Base-by-base conservation (phyloP, 2,113 vertebrate species). In the Galemys pyrenaicus region DNA sequence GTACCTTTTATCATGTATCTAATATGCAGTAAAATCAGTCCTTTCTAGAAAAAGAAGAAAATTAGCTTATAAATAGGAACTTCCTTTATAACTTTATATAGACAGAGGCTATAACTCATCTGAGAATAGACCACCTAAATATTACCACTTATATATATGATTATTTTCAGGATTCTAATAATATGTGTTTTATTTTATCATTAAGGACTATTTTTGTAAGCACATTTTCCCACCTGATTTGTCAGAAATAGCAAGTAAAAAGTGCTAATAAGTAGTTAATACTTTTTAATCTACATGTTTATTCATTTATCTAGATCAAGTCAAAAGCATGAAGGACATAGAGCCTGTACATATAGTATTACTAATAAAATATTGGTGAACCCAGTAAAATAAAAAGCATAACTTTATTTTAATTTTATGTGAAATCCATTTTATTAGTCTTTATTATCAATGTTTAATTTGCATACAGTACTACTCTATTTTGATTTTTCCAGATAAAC, bases 1-100 rank as follows among this genome's bases (percentile, higher is more conserved):
- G 56, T 82, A 39, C 58, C 5, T 80, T 86, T 3, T 75, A 24
- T 89, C 32, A 58, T 35, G 74, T 94, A 46, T 41, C 30, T 86
- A 46, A 92, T 86, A 68, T n/a, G 11, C 44, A 92, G 16, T 68
- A 71, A 94, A 49, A 89, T 54, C 80, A 74, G 70, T 75, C n/a
- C 15, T 89, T 88, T 51, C 62, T 46, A 80, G 83, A 56, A 80
- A 94, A 89, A 32, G 24, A 68, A 83, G 8, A 16, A 75, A 73
- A 73, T 87, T 73, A 9, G 4, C 39, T 82, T 92, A 46, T 70
- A 80, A 81, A 62, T 56, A 74, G 6, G 19, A 81, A 88, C 77
- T 71, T 74, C 17, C 32, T 89, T 64, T 70, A 41, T 84, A 67
- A 44, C 16, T 95, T 91, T 81, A 16, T 75, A 64, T 26, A 17